Evolutionary conservation across 2,113 vertebrate species (phyloP), one percentile per base, ranked within the genome.

Genomic region (Callopanchax toddi): DNA sequence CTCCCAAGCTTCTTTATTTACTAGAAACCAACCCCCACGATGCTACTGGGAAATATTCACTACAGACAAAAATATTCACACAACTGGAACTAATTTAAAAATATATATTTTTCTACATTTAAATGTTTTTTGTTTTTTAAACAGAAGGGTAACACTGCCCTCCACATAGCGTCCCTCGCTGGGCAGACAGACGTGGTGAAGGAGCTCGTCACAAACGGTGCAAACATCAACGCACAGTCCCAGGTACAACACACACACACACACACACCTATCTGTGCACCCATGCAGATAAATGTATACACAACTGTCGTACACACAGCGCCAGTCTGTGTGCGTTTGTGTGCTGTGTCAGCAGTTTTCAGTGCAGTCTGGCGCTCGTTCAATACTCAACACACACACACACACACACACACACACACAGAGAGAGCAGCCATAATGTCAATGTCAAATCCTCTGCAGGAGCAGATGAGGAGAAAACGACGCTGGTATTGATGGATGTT

Each of bases 71-170:
- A 32, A 32, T 5, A 32, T 5, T 32, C 29, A 32, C 29, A 32
- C 29, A 32, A 32, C 29, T 32, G n/a, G n/a, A n/a, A n/a, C n/a
- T 32, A 32, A 32, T 4, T 32, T 8, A 32, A 32, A 32, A 5
- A 8, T 5, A 32, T 5, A 5, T 32, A 36, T 11, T 11, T 36
- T 11, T 11, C 4, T 0, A 34, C 23, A 7, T 13, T 48, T 46
- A 15, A 0, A 9, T 3, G 20, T 34, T 39, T 51, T 0, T 44
- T 44, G 16, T 6, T 46, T 36, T 17, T 18, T 1, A 11, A 87
- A 39, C 92, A 99, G 97, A 99, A 99, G 94, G 97, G 97, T 89
- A 99, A 99, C 89, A 97, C 97, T 18, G 97, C 97, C 0, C 88
- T 99, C 43, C 97, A 99, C 87, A 99, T 99, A 71, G 97, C 97